phyloP scores from a whole-genome alignment of 2,888 invertebrate species.

The Stratiomys singularior region DNA sequence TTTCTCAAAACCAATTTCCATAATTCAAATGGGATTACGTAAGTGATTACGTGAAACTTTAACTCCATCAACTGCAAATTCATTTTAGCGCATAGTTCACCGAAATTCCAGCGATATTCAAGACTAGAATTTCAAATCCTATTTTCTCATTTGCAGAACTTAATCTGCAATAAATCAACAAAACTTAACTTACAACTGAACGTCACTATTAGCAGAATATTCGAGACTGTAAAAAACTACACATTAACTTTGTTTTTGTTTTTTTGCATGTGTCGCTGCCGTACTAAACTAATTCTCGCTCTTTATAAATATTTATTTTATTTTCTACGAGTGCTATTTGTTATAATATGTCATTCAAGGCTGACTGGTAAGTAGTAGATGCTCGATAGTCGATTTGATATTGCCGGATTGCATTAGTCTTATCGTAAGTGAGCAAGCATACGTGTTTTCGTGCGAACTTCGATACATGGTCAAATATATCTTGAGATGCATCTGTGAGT shows the following conservation, averaged over 20 bases:
- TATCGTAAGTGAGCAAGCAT: not conserved
- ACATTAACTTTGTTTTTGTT: not conserved
- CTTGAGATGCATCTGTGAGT: not conserved
- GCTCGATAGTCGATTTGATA: not conserved
- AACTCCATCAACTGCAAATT: not conserved
- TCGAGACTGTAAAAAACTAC: not conserved
- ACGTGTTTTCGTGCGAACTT: not conserved
- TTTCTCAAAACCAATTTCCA: not conserved
- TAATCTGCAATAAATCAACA: no score
- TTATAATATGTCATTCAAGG: constrained; percentile 18
- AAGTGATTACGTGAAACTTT: constrained; percentile 14
- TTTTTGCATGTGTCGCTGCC: no score
- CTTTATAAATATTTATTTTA: not conserved
- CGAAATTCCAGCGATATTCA: no score
- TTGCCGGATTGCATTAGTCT: not conserved
- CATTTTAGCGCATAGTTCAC: no score
- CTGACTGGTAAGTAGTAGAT: not conserved
- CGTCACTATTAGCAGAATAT: no score
- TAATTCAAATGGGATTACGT: not conserved
- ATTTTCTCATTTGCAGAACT: no score
- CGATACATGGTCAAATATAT: not conserved
- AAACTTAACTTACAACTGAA: no score
- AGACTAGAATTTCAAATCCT: no score
- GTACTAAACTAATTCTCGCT: not conserved
- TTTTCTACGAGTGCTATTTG: not conserved